Evolutionary conservation across 2,888 invertebrate species (phyloP).

Genomic region (Orchesellides sinensis): DNA sequence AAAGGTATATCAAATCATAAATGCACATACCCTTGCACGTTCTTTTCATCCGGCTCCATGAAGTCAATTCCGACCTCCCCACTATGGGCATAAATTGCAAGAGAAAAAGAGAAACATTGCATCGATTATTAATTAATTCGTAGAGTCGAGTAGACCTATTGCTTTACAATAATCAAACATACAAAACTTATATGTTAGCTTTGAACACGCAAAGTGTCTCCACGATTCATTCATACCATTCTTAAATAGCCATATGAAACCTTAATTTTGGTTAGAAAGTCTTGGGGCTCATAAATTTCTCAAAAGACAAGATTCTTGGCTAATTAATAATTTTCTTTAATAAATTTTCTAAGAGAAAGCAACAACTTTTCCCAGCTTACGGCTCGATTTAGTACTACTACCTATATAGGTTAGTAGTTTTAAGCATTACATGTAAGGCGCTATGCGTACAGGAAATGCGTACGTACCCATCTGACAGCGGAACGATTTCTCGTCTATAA

Average conservation of each 20-base stretch:
- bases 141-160: background rate
- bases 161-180: too few relatives aligned
- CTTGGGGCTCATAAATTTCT: slow-evolving; percentile 36
- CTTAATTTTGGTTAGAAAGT: too few relatives aligned
- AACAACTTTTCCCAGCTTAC: slow-evolving; percentile 5
- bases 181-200: too few relatives aligned
- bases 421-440: background rate
- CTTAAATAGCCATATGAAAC: background rate
- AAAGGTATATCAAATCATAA: background rate
- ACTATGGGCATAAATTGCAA: slow-evolving; percentile 76
- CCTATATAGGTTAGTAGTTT: background rate
- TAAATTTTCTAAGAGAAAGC: background rate
- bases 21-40: slow-evolving; percentile 63
- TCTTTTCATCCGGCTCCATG: slow-evolving; percentile 77
- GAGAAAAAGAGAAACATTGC: background rate
- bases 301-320: slow-evolving; percentile 24
- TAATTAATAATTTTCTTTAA: slow-evolving; percentile 25
- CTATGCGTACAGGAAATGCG: background rate
- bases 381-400: background rate
- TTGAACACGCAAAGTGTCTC: too few relatives aligned
- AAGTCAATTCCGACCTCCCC: slow-evolving; percentile 89
- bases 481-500: slow-evolving; percentile 81
- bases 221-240: background rate
- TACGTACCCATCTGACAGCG: slow-evolving; percentile 81
- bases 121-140: background rate